Conservation (phyloP, 2,888 invertebrate species). For the Pyrrhosoma nymphula region DNA sequence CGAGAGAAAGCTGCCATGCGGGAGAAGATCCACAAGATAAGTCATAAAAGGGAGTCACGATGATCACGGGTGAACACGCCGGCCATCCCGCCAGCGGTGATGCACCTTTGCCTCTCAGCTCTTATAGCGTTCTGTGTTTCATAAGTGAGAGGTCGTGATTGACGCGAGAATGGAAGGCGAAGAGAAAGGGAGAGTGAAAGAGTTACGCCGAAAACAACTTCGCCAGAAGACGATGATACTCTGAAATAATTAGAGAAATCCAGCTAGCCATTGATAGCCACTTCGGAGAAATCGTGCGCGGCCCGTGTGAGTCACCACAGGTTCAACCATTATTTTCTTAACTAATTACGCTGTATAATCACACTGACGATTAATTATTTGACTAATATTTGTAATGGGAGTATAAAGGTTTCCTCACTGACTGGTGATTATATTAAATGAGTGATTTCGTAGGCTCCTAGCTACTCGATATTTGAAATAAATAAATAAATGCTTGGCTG, state of each 20-base stretch:
- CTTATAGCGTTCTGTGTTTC: background rate
- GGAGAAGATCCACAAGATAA: background rate
- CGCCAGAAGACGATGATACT: background rate
- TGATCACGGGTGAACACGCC: background rate
- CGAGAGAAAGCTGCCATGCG: background rate
- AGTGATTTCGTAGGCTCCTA: too few species aligned
- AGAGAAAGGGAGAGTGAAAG: background rate
- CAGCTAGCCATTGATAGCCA: too few species aligned
- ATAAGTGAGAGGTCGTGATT: constrained; percentile 21
- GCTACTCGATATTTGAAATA: too few species aligned
- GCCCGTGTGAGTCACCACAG: too few species aligned
- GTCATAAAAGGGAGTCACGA: constrained; percentile 35
- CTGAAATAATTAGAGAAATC: background rate
- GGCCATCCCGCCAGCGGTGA: background rate
- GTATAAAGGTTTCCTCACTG: too few species aligned
- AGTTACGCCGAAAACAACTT: background rate
- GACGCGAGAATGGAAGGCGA: background rate
- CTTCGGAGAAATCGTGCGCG: too few species aligned
- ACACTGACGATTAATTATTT: too few species aligned
- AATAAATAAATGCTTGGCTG: too few species aligned
- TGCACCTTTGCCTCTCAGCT: background rate
- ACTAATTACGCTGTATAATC: too few species aligned
- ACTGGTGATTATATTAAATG: too few species aligned
- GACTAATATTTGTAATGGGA: too few species aligned
- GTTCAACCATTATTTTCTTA: too few species aligned